Conservation (phyloP, 2,888 invertebrate species). For the Acholoe squamosa region DNA sequence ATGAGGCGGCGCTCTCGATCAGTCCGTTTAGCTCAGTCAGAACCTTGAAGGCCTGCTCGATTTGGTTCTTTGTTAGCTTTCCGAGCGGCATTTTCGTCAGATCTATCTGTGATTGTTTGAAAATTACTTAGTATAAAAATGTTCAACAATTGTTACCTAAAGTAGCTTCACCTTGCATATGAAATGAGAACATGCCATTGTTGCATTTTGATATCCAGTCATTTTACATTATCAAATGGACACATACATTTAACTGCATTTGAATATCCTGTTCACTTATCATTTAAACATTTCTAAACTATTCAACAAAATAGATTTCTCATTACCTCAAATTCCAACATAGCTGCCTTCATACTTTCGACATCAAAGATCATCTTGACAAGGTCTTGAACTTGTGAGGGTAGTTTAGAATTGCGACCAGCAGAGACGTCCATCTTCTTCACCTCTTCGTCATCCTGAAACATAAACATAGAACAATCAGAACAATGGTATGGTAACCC, state of each 20-base stretch:
- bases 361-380: constrained; percentile 95
- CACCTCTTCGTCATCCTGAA: constrained; percentile 77
- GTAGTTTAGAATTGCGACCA: constrained; percentile 87
- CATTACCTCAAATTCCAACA: constrained; percentile 94
- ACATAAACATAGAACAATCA: no score
- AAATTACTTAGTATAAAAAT: no score
- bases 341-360: constrained; percentile 93
- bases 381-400: constrained; percentile 91
- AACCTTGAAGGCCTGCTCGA: constrained; percentile 92
- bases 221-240: no score
- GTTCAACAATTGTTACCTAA: no score
- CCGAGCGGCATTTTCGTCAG: constrained; percentile 99
- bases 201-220: no score
- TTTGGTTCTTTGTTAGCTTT: constrained; percentile 92
- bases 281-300: background rate
- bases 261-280: background rate
- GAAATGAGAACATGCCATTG: no score
- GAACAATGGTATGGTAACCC: no score
- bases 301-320: background rate
- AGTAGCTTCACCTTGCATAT: no score
- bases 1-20: constrained; percentile 82
- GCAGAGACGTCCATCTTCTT: constrained; percentile 73
- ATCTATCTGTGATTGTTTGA: constrained; percentile 87
- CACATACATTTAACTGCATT: no score
- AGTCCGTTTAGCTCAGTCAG: constrained; percentile 85